These are phyloP conservation scores for Pollenia labialis DNA, from an alignment of 2,888 invertebrate species.

Conservation along the genomic window DNA sequence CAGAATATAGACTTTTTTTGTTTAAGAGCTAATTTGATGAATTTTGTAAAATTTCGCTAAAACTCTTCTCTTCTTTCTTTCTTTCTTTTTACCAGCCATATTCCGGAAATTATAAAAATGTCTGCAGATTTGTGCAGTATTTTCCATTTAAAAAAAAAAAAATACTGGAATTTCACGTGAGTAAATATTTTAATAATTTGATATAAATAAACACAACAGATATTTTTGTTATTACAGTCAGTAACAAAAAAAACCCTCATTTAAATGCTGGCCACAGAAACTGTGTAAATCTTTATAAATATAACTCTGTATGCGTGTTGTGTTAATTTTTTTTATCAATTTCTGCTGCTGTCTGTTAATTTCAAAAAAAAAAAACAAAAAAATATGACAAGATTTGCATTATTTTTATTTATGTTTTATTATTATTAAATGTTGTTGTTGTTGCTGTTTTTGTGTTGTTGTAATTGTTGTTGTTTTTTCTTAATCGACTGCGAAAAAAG, in stretches of 20 bases:
- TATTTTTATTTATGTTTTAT: slow-evolving; percentile 22
- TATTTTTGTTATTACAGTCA: slow-evolving; percentile 15
- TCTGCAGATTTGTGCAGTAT: not conserved
- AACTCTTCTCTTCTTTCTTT: too few species aligned
- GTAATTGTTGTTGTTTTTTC: slow-evolving; percentile 49
- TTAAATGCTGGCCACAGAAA: not conserved
- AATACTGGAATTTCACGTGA: not conserved
- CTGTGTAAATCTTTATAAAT: not conserved
- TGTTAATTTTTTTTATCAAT: not conserved
- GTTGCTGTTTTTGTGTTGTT: slow-evolving; percentile 22
- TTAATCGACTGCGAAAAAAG: slow-evolving; percentile 69
- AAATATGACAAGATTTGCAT: slow-evolving; percentile 53
- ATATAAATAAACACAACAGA: not conserved
- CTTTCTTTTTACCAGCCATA: not conserved
- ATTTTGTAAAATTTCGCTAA: too few species aligned
- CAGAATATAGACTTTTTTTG: too few species aligned
- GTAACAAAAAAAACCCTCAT: slow-evolving; percentile 9
- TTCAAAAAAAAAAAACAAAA: not conserved
- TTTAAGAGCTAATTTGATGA: too few species aligned
- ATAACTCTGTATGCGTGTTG: not conserved
- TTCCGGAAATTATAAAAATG: not conserved
- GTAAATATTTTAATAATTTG: slow-evolving; percentile 12
- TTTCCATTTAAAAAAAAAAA: not conserved
- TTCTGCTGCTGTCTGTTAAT: slow-evolving; percentile 10
- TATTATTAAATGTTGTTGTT: slow-evolving; percentile 38